A percentile compares a stretch with the other conserved stretches of the same genome.
phyloP scores from a whole-genome alignment of 2,113 vertebrate genomes.

The Polyodon spathula region DNA sequence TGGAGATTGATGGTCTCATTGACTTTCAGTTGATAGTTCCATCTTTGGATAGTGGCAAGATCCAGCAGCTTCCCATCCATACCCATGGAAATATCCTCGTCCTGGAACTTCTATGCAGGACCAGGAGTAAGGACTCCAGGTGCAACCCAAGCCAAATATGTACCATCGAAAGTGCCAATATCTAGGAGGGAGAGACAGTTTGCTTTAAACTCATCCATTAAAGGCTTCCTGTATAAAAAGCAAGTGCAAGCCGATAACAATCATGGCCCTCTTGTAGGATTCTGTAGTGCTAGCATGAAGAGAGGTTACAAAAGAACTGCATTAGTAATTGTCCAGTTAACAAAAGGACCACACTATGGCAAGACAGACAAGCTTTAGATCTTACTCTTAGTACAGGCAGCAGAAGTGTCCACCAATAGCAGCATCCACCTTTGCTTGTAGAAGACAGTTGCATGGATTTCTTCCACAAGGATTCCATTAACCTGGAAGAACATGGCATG shows the following conservation, averaged over 20 bases:
- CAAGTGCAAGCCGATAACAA: too few species aligned
- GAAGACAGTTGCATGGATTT: constrained; percentile 24
- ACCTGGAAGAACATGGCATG: constrained; percentile 26
- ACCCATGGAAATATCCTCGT: constrained; percentile 20
- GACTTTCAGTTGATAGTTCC: constrained; percentile 18
- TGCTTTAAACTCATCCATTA: background rate
- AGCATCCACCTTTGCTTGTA: constrained; percentile 18
- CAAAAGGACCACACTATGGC: constrained; percentile 16
- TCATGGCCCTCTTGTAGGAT: background rate
- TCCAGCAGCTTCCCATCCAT: constrained; percentile 21
- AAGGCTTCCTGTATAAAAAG: too few species aligned
- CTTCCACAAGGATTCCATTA: constrained; percentile 25
- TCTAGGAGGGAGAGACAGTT: constrained; percentile 13
- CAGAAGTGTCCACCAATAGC: constrained; percentile 23
- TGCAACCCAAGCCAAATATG: constrained; percentile 28
- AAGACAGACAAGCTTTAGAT: background rate
- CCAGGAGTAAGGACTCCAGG: constrained; percentile 20
- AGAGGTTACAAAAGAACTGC: too few species aligned
- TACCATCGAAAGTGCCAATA: constrained; percentile 21
- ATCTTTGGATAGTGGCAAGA: constrained; percentile 12
- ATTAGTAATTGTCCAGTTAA: too few species aligned
- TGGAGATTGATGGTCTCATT: constrained; percentile 23
- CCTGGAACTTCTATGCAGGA: constrained; percentile 19
- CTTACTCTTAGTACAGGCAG: constrained; percentile 27
- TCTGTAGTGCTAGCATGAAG: too few species aligned